phyloP scores from a whole-genome alignment of 1,140 invertebrate species.

The Drosophila sp. region DNA sequence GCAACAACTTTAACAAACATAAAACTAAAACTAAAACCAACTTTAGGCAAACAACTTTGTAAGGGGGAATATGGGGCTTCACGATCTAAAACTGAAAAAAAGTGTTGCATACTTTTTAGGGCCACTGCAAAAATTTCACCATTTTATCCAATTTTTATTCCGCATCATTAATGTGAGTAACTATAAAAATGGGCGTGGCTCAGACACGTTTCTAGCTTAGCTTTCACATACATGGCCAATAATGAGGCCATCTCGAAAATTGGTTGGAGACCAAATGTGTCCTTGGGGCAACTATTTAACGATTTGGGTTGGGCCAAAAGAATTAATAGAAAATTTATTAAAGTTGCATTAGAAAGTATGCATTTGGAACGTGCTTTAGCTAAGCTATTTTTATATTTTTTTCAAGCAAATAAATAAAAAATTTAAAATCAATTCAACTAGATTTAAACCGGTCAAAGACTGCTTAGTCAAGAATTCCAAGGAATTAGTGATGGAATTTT shows the following conservation, averaged over 20 bases:
- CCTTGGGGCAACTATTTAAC: background rate
- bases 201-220: slow-evolving; percentile 3
- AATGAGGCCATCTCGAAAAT: background rate
- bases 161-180: background rate
- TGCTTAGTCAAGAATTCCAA: too few relatives aligned
- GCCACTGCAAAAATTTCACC: background rate
- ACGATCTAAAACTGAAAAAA: background rate
- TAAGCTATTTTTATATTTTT: too few relatives aligned
- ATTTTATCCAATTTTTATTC: background rate
- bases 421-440: too few relatives aligned
- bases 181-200: background rate
- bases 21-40: slow-evolving; percentile 3
- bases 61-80: background rate
- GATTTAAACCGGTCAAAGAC: too few relatives aligned
- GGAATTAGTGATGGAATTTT: too few relatives aligned
- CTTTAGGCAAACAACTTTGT: slow-evolving; percentile 11
- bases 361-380: too few relatives aligned
- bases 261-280: background rate
- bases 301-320: too few relatives aligned
- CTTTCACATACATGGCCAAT: background rate
- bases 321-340: too few relatives aligned
- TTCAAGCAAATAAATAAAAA: too few relatives aligned
- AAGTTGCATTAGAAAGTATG: too few relatives aligned
- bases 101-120: slow-evolving; percentile 4
- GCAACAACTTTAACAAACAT: background rate